Evolutionary conservation across 2,888 invertebrate species (phyloP), one percentile per base, ranked within the genome.

Genomic region (Creontiades dilutus): DNA sequence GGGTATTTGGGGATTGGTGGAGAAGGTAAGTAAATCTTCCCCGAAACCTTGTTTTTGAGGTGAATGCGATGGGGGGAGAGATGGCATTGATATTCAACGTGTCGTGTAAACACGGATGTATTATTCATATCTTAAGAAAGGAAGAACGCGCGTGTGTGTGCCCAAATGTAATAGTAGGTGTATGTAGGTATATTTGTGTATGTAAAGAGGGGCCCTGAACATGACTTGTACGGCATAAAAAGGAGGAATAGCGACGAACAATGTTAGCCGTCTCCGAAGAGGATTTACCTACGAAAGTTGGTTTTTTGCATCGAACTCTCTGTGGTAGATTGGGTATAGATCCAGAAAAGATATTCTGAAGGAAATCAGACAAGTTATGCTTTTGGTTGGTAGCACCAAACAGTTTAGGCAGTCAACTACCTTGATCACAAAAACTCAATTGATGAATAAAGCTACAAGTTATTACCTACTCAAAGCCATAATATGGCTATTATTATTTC

Each of bases 51-150:
- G 84, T 84, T 84, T 48, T 47, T n/a, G 47, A 52, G 55, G 84
- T 46, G 19, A 47, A 46, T 46, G 48, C 48, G 11, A 28, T 14
- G 84, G 27, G 52, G 12, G 84, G 48, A 55, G 81, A 55, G 27
- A 52, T 52, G 84, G 55, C 52, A 84, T 84, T 84, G 84, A 84
- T 84, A 84, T 84, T 84, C 84, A 84, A 28, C 84, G 47, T 84
- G 84, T 84, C 84, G 48, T 47, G 48, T 84, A 84, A 84, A 84
- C 84, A 84, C 55, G 23, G 84, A 84, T 84, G 84, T 84, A 84
- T 84, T 84, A 84, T 84, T 84, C 84, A 84, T 84, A 84, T 55
- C 48, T 55, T 4, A 28, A 12, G 55, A 27, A 27, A 11, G 84
- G 55, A 84, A 28, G 47, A 37, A 76, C 76, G 23, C 5, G 76